phyloP scores from a whole-genome alignment of 2,113 vertebrate genomes.

The Poecile atricapillus region DNA sequence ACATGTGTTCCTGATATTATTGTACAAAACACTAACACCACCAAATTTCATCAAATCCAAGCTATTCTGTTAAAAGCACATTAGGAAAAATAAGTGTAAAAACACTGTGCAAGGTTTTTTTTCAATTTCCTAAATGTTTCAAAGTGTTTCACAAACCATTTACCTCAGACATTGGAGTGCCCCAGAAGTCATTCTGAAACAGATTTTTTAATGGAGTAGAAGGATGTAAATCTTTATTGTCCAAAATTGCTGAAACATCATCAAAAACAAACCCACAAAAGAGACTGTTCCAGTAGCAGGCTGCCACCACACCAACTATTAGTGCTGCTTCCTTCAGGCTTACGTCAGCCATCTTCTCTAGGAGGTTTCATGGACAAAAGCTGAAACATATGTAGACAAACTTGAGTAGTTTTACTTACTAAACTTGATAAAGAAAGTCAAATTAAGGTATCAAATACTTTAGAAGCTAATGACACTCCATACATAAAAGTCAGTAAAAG shows the following conservation, averaged over 20 bases:
- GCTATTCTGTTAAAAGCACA: background rate
- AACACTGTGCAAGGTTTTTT: background rate
- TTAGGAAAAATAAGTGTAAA: background rate
- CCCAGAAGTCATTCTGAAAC: slow-evolving; percentile 98
- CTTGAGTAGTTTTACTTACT: background rate
- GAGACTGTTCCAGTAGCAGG: slow-evolving; percentile 97
- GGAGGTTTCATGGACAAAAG: slow-evolving; percentile 68
- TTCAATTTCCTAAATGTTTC: background rate
- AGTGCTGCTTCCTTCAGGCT: slow-evolving; percentile 87
- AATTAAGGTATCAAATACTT: background rate
- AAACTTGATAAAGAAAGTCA: background rate
- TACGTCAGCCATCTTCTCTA: slow-evolving; percentile 85
- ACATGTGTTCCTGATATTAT: background rate
- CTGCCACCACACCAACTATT: slow-evolving; percentile 85
- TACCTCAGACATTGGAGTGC: slow-evolving; percentile 98
- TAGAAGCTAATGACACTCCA: background rate
- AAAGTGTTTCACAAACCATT: background rate
- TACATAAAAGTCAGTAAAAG: background rate
- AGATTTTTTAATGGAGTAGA: slow-evolving; percentile 90
- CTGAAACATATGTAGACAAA: background rate
- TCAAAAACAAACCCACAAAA: slow-evolving; percentile 97
- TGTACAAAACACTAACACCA: background rate
- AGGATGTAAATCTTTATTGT: slow-evolving; percentile 97
- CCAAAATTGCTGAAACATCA: slow-evolving; percentile 95
- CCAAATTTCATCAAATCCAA: background rate